A percentile compares a stretch with the other conserved stretches of the same genome.
Evolutionary conservation across 2,797 vertebrate genomes (phyloP).

Genomic region (Phrynocephalus guinanensis): DNA sequence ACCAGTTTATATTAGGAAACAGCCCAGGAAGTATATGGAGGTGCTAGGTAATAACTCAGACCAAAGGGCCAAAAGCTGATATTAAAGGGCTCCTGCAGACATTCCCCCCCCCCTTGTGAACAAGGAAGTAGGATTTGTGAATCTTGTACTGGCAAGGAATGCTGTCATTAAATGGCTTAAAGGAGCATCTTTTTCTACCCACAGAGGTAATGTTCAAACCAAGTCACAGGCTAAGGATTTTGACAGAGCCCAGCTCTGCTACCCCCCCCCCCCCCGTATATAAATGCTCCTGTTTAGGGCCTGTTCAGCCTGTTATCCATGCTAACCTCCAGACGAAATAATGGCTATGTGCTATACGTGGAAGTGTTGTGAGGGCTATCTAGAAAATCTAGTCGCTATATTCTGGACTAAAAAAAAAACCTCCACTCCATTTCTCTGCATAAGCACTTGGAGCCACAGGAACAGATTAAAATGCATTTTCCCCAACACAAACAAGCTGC

Average conservation of each 20-base stretch:
- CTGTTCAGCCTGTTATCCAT: background rate
- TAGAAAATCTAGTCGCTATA: background rate
- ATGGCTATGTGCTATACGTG: background rate
- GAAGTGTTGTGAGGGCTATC: background rate
- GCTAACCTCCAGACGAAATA: background rate
- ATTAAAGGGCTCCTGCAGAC: background rate
- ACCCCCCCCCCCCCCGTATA: too few relatives aligned
- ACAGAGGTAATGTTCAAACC: background rate
- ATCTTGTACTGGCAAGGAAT: background rate
- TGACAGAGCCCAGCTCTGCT: too few relatives aligned
- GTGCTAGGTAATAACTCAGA: too few relatives aligned
- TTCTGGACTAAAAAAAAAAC: background rate
- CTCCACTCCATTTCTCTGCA: background rate
- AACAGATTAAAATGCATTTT: accelerated
- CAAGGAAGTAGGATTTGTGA: background rate
- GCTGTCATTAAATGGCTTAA: background rate
- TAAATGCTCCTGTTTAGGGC: too few relatives aligned
- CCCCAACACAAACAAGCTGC: constrained; percentile 57
- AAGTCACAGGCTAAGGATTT: background rate
- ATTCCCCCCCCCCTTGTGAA: background rate
- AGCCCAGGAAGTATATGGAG: too few relatives aligned
- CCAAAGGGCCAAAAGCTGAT: background rate
- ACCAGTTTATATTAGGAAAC: accelerated
- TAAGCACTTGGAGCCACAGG: accelerated
- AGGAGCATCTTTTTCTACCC: background rate